Conservation (phyloP, 1,140 invertebrate species). For the Rhagoletis pomonella region DNA sequence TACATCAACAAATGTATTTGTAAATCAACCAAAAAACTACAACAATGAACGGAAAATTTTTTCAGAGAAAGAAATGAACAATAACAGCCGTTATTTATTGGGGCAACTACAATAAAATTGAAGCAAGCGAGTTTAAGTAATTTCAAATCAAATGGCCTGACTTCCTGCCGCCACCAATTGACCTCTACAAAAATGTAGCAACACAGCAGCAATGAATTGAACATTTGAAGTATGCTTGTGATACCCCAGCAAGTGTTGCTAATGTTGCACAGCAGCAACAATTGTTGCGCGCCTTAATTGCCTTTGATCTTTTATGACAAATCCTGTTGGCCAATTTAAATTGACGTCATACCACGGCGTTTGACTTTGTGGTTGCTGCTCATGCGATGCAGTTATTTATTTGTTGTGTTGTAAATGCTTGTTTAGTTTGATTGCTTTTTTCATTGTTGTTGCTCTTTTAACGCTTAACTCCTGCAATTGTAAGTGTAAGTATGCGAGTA, state of each 20-base stretch:
- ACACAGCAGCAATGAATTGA: neutral
- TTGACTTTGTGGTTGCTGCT: neutral
- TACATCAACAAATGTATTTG: too few relatives aligned
- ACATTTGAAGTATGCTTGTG: neutral
- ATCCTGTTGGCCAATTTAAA: slow-evolving; percentile 13
- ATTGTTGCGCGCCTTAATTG: slow-evolving; percentile 7
- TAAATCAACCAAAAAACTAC: too few relatives aligned
- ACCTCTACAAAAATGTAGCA: neutral
- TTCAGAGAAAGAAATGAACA: too few relatives aligned
- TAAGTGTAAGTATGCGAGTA: too few relatives aligned
- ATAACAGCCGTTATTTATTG: neutral
- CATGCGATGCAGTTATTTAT: neutral
- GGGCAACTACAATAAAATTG: neutral
- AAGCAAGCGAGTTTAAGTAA: neutral
- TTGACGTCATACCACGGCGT: neutral
- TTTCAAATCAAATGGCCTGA: neutral
- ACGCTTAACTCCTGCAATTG: neutral
- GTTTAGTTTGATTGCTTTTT: neutral
- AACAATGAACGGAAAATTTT: too few relatives aligned
- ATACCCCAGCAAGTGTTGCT: neutral
- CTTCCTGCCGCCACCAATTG: neutral
- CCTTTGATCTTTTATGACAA: slow-evolving; percentile 22
- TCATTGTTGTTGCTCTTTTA: too few relatives aligned
- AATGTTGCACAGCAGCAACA: neutral
- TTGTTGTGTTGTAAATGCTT: neutral